Evolutionary conservation across 2,113 vertebrate genomes (phyloP), one percentile per base, ranked within the genome.

Genomic region (zebrafish (Danio rerio)): DNA sequence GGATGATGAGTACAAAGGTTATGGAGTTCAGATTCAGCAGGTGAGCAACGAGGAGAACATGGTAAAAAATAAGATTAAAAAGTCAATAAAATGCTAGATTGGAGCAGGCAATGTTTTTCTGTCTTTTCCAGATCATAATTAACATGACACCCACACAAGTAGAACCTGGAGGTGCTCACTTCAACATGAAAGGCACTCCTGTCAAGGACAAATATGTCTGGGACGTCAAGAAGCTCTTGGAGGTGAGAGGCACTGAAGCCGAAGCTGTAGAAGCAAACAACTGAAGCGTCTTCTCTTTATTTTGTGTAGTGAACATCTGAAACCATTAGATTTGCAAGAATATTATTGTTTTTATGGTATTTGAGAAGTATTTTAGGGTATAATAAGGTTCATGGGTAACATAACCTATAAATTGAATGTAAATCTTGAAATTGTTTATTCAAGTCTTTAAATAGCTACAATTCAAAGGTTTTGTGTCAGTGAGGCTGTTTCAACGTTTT

Each of bases 1-100:
- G 97, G 96, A 96, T 9, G 93, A 96, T 0, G 94, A 95, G 75
- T 97, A 95, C 90, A 94, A 91, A 56, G 97, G 97, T 47, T 99
- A 99, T 6, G 98, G 98, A 16, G 93, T 99, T 84, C 98, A 99
- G 92, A 99, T 99, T 92, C 96, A 99, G 52, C 96, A 99, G 97
- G 97, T 98, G 93, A 87, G 83, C 43, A 45, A 43, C 13, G 10
- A 15, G 16, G 9, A 8, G 16, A 71, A 59, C 7, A 1, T 4
- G 9, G 16, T 20, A 45, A 75, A n/a, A n/a, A n/a, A n/a, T n/a
- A n/a, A n/a, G n/a, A n/a, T n/a, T n/a, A 7, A 20, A 31, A 15
- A 20, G 15, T 43, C 45, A 63, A 18, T 56, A 18, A 58, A 69
- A 47, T 73, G 47, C 18, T 66, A 16, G 43, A 47, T 80, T 74